These are phyloP conservation scores for Aegotheles bennettii DNA, from an alignment of 2,113 vertebrate genomes.

Conservation along the genomic window DNA sequence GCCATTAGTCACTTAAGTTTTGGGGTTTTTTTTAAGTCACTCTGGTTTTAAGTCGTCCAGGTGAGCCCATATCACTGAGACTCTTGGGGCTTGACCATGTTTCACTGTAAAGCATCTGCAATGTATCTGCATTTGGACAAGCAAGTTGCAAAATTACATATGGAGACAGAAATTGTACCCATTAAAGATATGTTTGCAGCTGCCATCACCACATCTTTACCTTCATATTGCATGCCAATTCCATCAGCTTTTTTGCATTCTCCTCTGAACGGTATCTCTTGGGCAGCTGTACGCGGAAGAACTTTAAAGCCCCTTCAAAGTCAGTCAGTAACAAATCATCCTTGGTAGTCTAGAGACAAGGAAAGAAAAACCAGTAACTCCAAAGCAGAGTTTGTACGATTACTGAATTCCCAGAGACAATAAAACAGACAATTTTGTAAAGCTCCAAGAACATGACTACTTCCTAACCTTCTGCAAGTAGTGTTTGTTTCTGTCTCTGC, in stretches of 20 bases:
- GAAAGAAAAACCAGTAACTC: background rate
- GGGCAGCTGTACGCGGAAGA: conserved; percentile 96
- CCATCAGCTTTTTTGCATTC: conserved; percentile 98
- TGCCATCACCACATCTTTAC: conserved; percentile 64
- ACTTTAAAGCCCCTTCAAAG: conserved; percentile 97
- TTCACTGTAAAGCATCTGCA: background rate
- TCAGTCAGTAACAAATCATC: conserved; percentile 93
- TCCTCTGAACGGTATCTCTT: conserved; percentile 98
- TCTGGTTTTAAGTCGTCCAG: background rate
- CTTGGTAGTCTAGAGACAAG: conserved; percentile 85
- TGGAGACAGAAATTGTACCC: background rate
- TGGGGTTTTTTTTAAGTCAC: background rate
- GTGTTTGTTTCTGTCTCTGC: background rate
- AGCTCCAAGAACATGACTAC: background rate
- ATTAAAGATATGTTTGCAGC: background rate
- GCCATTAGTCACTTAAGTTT: background rate
- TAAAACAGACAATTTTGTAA: background rate
- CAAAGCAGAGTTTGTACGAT: background rate
- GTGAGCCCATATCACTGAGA: background rate
- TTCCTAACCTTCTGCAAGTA: background rate
- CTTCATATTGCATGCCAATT: conserved; percentile 97
- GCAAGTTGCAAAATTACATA: accelerated
- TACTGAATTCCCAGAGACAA: background rate
- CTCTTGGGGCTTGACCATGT: background rate
- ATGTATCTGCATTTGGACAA: background rate